Evolutionary conservation across 2,888 invertebrate species (phyloP), one percentile per base, ranked within the genome.

Genomic region (Pterobdella sp.): DNA sequence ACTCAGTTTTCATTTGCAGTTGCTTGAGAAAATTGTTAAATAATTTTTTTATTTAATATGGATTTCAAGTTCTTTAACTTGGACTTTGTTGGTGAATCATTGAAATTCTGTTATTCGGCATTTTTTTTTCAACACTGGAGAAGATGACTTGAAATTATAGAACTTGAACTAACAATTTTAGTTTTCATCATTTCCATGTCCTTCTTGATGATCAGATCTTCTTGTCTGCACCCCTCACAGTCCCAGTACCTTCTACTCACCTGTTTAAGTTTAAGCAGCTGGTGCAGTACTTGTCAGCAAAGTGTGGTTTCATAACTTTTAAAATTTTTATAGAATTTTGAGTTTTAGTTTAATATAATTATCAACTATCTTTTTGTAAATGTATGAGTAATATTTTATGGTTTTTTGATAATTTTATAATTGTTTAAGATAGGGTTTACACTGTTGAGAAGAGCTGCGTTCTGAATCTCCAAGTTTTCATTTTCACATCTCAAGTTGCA

Each of bases 191-290:
- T 29, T 35, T 71, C 71, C 71, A 71, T 71, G 34, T 71, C 71
- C 71, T 71, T 71, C 71, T 71, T 52, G n/a, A 71, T 71, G 32
- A 71, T 63, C 4, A 71, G 14, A 29, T 71, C 71, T 31, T 71
- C 71, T 63, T 60, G 56, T 22, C 60, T 18, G n/a, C 71, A 71
- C 0, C 71, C 71, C 29, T 71, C 71, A 35, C 63, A 71, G 34
- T 71, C 63, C 10, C 29, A 56, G 18, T 71, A 71, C 31, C 32
- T 71, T 34, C 71, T 52, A 22, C 22, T 1, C 52, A 52, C 69
- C 69, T 69, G n/a, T 18, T 14, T 14, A 49, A 49, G 52, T 18
- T 18, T 14, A 49, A 49, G 52, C 14, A 49, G 52, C 14, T 49
- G 10, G 34, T 34, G 26, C 35, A 32, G 4, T 31, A 66, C 4